Percentiles rank a stretch among this genome's conserved stretches.
phyloP scores from a whole-genome alignment of 2,888 invertebrate genomes.

The Neria commutata region DNA sequence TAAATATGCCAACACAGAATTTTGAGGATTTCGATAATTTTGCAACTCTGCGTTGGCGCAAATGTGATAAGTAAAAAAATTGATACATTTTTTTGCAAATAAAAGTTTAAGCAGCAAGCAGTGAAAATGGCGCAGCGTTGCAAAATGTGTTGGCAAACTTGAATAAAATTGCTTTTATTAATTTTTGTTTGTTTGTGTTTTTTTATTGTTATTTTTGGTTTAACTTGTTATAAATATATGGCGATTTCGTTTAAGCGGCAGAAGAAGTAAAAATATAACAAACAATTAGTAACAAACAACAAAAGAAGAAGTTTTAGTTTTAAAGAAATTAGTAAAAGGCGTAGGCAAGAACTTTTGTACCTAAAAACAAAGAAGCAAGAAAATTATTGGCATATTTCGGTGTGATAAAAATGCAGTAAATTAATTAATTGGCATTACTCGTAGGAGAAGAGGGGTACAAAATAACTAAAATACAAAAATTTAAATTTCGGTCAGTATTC shows the following conservation, averaged over 20 bases:
- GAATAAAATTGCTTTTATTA: background rate
- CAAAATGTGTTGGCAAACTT: too few relatives aligned
- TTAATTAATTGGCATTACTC: background rate
- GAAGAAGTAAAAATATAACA: background rate
- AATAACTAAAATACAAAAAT: constrained; percentile 19
- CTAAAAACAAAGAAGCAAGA: too few relatives aligned
- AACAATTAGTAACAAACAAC: background rate
- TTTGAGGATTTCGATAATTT: too few relatives aligned
- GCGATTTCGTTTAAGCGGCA: background rate
- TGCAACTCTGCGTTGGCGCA: too few relatives aligned
- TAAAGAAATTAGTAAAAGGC: background rate
- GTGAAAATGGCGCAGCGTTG: too few relatives aligned
- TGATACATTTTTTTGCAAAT: too few relatives aligned
- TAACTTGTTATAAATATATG: too few relatives aligned
- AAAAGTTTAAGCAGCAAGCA: too few relatives aligned
- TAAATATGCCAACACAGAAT: too few relatives aligned
- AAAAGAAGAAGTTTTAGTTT: too few relatives aligned
- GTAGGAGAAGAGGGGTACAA: constrained; percentile 5
- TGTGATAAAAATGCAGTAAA: constrained; percentile 1
- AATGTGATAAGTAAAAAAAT: too few relatives aligned
- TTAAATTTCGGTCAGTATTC: constrained; percentile 49
- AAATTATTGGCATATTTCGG: background rate
- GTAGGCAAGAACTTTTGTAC: background rate
- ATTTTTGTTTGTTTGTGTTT: background rate
- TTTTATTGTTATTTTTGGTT: too few relatives aligned